A percentile compares a stretch with the other conserved stretches of the same genome.
phyloP scores from a whole-genome alignment of 2,797 vertebrate genomes.

The Geotrypetes seraphini region DNA sequence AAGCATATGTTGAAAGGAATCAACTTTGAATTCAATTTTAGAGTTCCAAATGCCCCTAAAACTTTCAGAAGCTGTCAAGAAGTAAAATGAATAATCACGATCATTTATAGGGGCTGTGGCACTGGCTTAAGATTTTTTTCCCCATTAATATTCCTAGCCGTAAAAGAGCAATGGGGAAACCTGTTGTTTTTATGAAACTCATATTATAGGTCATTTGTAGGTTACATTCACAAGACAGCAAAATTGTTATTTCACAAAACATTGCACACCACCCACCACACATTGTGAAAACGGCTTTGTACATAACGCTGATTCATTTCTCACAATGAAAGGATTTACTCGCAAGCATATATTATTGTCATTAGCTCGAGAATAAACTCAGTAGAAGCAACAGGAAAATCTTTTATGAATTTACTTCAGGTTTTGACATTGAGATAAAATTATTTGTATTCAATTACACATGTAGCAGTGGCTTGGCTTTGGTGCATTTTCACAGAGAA shows the following conservation, averaged over 20 bases:
- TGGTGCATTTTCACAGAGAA: too few relatives aligned
- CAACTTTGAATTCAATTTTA: slow-evolving; percentile 18
- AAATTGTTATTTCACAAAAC: slow-evolving; percentile 26
- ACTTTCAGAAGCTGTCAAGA: slow-evolving; percentile 21
- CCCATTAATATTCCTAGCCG: slow-evolving; percentile 32
- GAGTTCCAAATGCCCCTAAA: slow-evolving; percentile 22
- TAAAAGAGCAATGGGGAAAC: slow-evolving; percentile 22
- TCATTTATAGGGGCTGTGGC: slow-evolving; percentile 6
- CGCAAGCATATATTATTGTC: too few relatives aligned
- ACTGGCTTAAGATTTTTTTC: slow-evolving; percentile 26
- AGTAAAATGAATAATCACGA: slow-evolving; percentile 24
- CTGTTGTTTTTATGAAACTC: slow-evolving; percentile 29
- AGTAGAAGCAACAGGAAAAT: too few relatives aligned
- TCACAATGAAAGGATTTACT: too few relatives aligned
- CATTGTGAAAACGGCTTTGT: too few relatives aligned
- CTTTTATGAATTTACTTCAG: too few relatives aligned
- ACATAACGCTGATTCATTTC: too few relatives aligned
- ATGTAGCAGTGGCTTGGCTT: too few relatives aligned
- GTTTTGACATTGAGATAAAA: too few relatives aligned
- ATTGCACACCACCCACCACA: too few relatives aligned
- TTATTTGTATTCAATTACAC: too few relatives aligned
- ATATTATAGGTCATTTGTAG: slow-evolving; percentile 22
- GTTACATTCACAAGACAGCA: slow-evolving; percentile 21
- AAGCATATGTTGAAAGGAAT: slow-evolving; percentile 18
- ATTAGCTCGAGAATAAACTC: too few relatives aligned